A percentile compares a stretch with the other conserved stretches of the same genome.
Evolutionary conservation across 2,113 vertebrate species (phyloP).

Genomic region (Entelurus aequoreus): DNA sequence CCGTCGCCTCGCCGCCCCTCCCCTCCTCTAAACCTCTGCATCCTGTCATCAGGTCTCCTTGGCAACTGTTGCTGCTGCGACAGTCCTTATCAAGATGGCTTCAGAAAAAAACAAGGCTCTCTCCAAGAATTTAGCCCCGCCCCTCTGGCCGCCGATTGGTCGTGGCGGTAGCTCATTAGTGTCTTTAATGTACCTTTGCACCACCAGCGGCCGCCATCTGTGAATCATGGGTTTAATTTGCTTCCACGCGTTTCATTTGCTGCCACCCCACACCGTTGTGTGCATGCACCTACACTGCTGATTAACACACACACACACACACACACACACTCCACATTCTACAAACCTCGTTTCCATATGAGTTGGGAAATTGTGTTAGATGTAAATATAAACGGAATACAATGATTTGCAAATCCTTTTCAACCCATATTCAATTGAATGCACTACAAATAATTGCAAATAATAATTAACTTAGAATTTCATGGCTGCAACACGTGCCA

Average conservation of each 20-base stretch:
- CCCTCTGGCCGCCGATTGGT: slow-evolving; percentile 7
- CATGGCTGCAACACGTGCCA: too few species aligned
- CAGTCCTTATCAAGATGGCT: slow-evolving; percentile 60
- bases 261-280: slow-evolving; percentile 28
- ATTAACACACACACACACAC: neutral
- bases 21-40: slow-evolving; percentile 35
- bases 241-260: slow-evolving; percentile 25
- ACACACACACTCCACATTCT: too few species aligned
- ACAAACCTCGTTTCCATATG: too few species aligned
- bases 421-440: too few species aligned
- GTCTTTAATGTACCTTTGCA: slow-evolving; percentile 19
- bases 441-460: too few species aligned
- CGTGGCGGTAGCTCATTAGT: slow-evolving; percentile 2
- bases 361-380: too few species aligned
- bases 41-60: slow-evolving; percentile 70
- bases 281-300: slow-evolving; percentile 32
- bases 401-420: too few species aligned
- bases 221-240: slow-evolving; percentile 14
- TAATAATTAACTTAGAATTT: too few species aligned
- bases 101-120: slow-evolving; percentile 59
- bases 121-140: neutral
- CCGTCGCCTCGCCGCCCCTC: slow-evolving; percentile 26
- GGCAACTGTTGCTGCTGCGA: slow-evolving; percentile 73
- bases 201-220: slow-evolving; percentile 13
- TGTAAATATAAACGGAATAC: too few species aligned